phyloP scores from a whole-genome alignment of 2,113 vertebrate species.

The Gavialis gangeticus region DNA sequence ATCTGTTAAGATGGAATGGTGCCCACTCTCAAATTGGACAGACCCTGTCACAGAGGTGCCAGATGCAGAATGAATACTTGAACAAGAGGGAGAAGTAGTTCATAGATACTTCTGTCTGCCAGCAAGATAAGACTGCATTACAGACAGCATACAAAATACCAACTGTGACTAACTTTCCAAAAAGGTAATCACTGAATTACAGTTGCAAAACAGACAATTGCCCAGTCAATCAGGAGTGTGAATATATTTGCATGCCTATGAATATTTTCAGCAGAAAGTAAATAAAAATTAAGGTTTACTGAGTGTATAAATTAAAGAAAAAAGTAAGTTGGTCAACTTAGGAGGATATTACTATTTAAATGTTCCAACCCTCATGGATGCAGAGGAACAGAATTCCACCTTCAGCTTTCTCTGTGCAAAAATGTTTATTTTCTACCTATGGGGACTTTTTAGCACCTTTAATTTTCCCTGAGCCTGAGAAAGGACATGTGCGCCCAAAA shows the following conservation, averaged over 20 bases:
- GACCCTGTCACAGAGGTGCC: conserved; percentile 29
- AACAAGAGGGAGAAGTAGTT: conserved; percentile 38
- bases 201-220: neutral
- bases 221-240: accelerated
- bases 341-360: neutral
- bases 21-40: conserved; percentile 48
- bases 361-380: too few relatives aligned
- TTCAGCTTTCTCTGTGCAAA: too few relatives aligned
- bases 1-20: conserved; percentile 60
- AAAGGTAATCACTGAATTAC: conserved; percentile 27
- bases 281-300: neutral
- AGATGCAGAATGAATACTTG: conserved; percentile 60
- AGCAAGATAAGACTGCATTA: conserved; percentile 17
- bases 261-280: neutral
- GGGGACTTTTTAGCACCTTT: too few relatives aligned
- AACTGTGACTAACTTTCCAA: neutral
- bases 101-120: conserved; percentile 32
- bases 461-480: too few relatives aligned
- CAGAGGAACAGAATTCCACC: too few relatives aligned
- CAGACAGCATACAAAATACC: conserved; percentile 36
- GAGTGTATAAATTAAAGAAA: neutral
- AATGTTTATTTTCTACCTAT: too few relatives aligned
- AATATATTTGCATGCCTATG: neutral
- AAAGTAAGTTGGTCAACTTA: neutral
- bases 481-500: too few relatives aligned